These are phyloP conservation scores for Pheosia gnoma DNA, from an alignment of 2,888 invertebrate species.

Conservation along the genomic window DNA sequence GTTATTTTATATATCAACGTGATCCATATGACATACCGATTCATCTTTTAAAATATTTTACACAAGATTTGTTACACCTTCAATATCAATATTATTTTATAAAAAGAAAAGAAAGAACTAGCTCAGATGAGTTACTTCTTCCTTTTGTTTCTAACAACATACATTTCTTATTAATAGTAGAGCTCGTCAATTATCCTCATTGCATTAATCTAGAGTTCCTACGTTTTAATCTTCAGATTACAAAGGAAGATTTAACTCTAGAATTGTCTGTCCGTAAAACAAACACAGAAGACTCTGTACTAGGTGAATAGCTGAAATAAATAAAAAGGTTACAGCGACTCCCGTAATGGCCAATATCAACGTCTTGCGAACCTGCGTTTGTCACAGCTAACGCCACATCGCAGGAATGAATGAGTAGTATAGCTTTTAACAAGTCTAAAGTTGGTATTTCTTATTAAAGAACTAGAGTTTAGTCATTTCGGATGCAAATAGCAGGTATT, in stretches of 20 bases:
- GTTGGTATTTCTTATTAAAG: not conserved
- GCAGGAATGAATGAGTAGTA: conserved; percentile 13
- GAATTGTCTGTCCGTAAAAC: conserved; percentile 16
- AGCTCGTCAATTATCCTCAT: not conserved
- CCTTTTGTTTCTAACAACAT: too few relatives aligned
- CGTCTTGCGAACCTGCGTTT: conserved; percentile 36
- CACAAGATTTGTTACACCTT: too few relatives aligned
- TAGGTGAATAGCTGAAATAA: conserved; percentile 26
- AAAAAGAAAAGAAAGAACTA: too few relatives aligned
- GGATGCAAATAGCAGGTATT: too few relatives aligned
- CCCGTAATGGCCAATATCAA: conserved; percentile 35
- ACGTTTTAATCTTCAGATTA: not conserved
- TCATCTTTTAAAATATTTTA: too few relatives aligned
- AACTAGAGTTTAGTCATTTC: too few relatives aligned
- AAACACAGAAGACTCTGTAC: conserved; percentile 19
- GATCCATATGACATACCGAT: too few relatives aligned
- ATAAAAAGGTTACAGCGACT: conserved; percentile 30
- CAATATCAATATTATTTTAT: too few relatives aligned
- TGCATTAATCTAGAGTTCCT: not conserved
- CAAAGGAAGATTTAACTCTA: conserved; percentile 21
- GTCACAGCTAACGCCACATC: conserved; percentile 17
- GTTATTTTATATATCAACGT: too few relatives aligned
- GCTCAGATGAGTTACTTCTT: too few relatives aligned
- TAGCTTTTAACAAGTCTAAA: not conserved
- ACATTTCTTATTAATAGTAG: not conserved